Evolutionary conservation across 2,797 vertebrate species (phyloP), one percentile per base, ranked within the genome.

Genomic region (Craterocephalus amniculus): DNA sequence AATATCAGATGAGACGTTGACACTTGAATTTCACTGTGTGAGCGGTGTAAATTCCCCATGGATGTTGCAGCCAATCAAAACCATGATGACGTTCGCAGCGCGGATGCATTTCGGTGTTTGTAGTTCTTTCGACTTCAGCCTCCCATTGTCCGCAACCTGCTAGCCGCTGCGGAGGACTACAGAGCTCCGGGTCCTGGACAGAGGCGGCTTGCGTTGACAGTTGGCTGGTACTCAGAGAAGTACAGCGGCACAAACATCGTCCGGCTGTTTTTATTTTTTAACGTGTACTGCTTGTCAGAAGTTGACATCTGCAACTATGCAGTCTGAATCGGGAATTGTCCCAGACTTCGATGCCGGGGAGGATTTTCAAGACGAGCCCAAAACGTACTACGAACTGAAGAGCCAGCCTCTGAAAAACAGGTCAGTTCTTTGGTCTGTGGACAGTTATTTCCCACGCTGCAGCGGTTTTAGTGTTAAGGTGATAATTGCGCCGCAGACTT

Each of bases 371-470:
- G 96, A 97, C 88, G 97, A 99, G 82, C 96, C 97, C 45, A 99
- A 99, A 94, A 98, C 96, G 65, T 98, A 98, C 88, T 99, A 99
- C 93, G 97, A 99, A 91, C 87, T 99, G 91, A 99, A 97, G 93
- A 99, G 97, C 89, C 97, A 97, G 80, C 97, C 97, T n/a, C 85
- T 98, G 80, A 95, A 95, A 91, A 96, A 93, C 96, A 99, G 97
- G 97, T 98, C 95, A 95, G 96, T 93, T 80, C 2, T 65, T 51
- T 36, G 34, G 52, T 48, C 78, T 32, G 79, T 14, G 81, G 73
- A 86, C 91, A 88, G 88, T 92, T 93, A 92, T 89, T 90, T 89
- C 68, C 83, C 85, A 82, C 57, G 57, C 70, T 64, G 81, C 63
- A 71, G 86, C 65, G 83, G 78, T 74, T 88, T 86, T 89, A 58